phyloP scores from a whole-genome alignment of 2,113 vertebrate species.

The Pelobates fuscus region DNA sequence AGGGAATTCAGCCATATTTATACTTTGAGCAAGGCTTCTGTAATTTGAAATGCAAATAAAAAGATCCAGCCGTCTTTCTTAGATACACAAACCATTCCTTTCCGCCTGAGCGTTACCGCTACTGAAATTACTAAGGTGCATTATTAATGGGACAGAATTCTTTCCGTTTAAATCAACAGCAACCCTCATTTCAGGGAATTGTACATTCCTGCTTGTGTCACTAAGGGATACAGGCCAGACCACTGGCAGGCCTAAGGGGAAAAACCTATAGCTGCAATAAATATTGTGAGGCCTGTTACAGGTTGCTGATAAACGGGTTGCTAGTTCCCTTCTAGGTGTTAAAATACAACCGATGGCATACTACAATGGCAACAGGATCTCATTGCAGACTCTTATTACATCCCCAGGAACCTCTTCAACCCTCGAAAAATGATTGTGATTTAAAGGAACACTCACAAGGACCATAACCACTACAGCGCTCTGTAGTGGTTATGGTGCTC shows the following conservation, averaged over 20 bases:
- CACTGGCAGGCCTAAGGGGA: background rate
- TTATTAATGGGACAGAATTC: background rate
- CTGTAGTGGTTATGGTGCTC: too few relatives aligned
- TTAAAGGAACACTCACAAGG: background rate
- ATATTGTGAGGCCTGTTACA: too few relatives aligned
- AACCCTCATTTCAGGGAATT: background rate
- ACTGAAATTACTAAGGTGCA: background rate
- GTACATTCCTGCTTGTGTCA: background rate
- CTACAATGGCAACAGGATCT: conserved; percentile 32
- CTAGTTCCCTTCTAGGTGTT: too few relatives aligned
- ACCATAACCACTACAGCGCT: too few relatives aligned
- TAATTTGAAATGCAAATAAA: background rate
- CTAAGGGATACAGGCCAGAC: background rate
- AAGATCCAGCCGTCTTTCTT: background rate
- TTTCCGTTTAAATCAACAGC: background rate
- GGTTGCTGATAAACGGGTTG: too few relatives aligned
- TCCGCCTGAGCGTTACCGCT: background rate
- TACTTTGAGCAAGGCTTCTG: background rate
- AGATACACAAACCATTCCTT: background rate
- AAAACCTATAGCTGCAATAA: background rate
- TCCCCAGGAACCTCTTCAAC: too few relatives aligned
- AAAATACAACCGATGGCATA: background rate
- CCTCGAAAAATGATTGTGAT: conserved; percentile 18
- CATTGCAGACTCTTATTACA: conserved; percentile 30
- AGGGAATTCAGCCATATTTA: background rate